Evolutionary conservation across 2,797 vertebrate genomes (phyloP).

Genomic region (Peromyscus eremicus): DNA sequence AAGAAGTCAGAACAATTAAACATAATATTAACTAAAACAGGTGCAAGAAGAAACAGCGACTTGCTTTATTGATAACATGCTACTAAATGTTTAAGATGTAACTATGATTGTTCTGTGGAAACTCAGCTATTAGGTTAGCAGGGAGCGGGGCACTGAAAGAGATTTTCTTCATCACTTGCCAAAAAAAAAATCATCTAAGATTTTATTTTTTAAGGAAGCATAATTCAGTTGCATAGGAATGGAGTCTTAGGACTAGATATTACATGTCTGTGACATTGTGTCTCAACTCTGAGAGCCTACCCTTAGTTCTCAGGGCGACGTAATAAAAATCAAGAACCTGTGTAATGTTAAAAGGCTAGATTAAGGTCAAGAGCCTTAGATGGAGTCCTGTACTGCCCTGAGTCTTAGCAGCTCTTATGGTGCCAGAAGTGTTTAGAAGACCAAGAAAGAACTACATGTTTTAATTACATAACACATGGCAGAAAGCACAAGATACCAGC

Average conservation of each 20-base stretch:
- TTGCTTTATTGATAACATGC: conserved; percentile 43
- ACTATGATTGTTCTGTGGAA: not conserved
- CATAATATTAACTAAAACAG: conserved; percentile 20
- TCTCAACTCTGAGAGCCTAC: conserved; percentile 37
- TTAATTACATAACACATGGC: conserved; percentile 86
- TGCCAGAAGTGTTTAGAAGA: conserved; percentile 82
- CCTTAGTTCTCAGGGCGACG: conserved; percentile 19
- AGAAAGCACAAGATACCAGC: conserved; percentile 82
- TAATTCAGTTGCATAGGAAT: conserved; percentile 60
- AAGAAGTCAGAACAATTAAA: conserved; percentile 17
- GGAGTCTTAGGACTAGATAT: conserved; percentile 35
- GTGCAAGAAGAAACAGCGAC: not conserved
- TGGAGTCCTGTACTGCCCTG: conserved; percentile 47
- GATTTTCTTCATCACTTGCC: not conserved
- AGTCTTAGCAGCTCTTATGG: conserved; percentile 66
- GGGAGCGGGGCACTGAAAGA: not conserved
- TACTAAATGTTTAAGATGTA: conserved; percentile 36
- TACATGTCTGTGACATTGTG: not conserved
- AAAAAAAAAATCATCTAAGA: conserved; percentile 25
- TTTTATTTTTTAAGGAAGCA: not conserved
- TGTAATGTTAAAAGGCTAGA: conserved; percentile 47
- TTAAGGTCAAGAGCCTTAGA: conserved; percentile 64
- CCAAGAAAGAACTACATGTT: conserved; percentile 85
- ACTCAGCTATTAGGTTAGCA: not conserved
- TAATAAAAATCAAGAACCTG: conserved; percentile 44